phyloP scores from a whole-genome alignment of 1,140 invertebrate genomes.

The Vanessa tameamea region DNA sequence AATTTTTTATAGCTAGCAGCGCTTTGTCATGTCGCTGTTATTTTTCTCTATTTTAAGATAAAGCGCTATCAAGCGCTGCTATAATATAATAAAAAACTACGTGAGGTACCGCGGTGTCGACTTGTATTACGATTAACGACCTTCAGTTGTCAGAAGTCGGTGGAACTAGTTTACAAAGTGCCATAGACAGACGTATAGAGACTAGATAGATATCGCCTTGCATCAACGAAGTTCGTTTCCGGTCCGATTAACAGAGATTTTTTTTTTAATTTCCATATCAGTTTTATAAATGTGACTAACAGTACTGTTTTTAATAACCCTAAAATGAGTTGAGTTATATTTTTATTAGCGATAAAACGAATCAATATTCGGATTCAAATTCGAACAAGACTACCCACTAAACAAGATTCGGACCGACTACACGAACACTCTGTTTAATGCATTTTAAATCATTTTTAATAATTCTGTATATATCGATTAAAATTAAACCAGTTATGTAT shows the following conservation, averaged over 20 bases:
- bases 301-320: too few species aligned
- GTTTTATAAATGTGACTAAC: background rate
- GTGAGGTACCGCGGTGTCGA: slow-evolving; percentile 8
- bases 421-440: too few species aligned
- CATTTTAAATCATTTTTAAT: too few species aligned
- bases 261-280: background rate
- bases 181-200: slow-evolving; percentile 9
- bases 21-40: background rate
- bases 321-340: too few species aligned
- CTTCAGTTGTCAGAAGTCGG: slow-evolving; percentile 38
- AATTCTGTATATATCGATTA: too few species aligned
- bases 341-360: too few species aligned
- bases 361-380: too few species aligned
- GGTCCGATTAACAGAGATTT: background rate
- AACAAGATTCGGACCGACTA: too few species aligned
- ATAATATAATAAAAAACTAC: slow-evolving; percentile 1
- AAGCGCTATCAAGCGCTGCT: slow-evolving; percentile 15
- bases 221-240: slow-evolving; percentile 12
- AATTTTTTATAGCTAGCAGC: background rate
- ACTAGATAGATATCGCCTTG: background rate
- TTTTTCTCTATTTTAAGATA: slow-evolving; percentile 8
- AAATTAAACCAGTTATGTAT: too few species aligned
- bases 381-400: too few species aligned
- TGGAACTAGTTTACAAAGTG: slow-evolving; percentile 34
- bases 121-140: slow-evolving; percentile 18